A percentile compares a stretch with the other conserved stretches of the same genome.
Conservation (phyloP, 2,888 invertebrate species). For the Choristoneura rosaceana region DNA sequence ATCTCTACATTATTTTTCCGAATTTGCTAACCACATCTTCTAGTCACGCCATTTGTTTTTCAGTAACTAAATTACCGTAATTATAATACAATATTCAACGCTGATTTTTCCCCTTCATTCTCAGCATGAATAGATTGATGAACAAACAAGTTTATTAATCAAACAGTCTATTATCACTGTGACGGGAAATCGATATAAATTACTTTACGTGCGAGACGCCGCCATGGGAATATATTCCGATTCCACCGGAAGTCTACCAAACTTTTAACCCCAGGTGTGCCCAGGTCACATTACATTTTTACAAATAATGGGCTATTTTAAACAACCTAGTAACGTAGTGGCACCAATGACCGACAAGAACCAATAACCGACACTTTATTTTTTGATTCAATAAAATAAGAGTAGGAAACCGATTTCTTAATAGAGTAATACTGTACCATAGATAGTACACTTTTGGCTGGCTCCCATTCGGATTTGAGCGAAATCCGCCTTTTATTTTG, state of each 20-base stretch:
- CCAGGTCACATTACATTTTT: background rate
- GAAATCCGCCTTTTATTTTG: too few relatives aligned
- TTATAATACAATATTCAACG: background rate
- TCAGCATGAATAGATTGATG: background rate
- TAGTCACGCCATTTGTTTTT: background rate
- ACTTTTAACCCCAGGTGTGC: slow-evolving; percentile 7
- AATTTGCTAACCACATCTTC: background rate
- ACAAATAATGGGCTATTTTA: background rate
- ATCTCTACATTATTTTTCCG: too few relatives aligned
- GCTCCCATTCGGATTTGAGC: too few relatives aligned
- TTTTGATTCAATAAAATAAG: too few relatives aligned
- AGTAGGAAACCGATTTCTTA: too few relatives aligned
- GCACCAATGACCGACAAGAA: too few relatives aligned
- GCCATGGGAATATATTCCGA: slow-evolving; percentile 10
- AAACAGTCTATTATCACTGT: slow-evolving; percentile 20
- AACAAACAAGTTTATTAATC: slow-evolving; percentile 18
- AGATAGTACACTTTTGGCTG: too few relatives aligned
- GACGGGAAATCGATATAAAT: slow-evolving; percentile 20
- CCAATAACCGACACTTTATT: too few relatives aligned
- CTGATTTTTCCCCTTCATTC: background rate
- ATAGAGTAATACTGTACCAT: too few relatives aligned
- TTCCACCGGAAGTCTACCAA: background rate
- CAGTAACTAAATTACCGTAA: background rate
- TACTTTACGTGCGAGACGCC: slow-evolving; percentile 5
- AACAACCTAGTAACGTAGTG: too few relatives aligned